Evolutionary conservation across 2,888 invertebrate genomes (phyloP), one percentile per base, ranked within the genome.

Genomic region (Cantharis lateralis): DNA sequence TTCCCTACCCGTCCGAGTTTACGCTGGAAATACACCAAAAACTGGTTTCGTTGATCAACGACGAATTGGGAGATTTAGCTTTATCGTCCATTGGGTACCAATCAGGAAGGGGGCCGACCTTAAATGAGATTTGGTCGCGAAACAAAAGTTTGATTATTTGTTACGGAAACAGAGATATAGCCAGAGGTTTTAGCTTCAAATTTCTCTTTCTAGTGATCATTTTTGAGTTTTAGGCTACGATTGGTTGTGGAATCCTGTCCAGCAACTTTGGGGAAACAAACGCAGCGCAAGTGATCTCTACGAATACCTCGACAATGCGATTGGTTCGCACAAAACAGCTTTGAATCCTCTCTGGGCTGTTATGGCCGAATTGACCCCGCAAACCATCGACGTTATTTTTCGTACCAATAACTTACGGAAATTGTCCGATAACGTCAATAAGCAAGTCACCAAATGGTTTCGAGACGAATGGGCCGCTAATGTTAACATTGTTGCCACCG

Each of bases 301-400:
- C 81, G 84, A 82, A 0, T 91, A 91, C 84, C 86, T 94, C 71
- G 84, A 87, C 13, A 83, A 83, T 10, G 81, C 87, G 1, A 86
- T 88, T 24, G 82, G 81, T 73, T 84, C 84, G 80, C 88, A 88
- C 74, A 88, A 88, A 15, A 88, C 89, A 2, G 89, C 90, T 28
- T 84, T 83, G 10, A 88, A 88, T 10, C 91, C 91, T 0, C 84
- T 92, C 81, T 90, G 90, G 87, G 92, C 94, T 0, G 91, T 93
- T 10, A 95, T 94, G 94, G 93, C 94, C 0, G 93, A 95, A 87
- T 89, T 94, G 68, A 95, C 94, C 0, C 93, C 94, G 0, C 91
- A 90, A 62, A 89, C 92, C 0, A 87, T 91, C 32, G 93, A 93
- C 82, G 90, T 94, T 16, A 86, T 93, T 10, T 89, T 92, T 78